Evolutionary conservation across 1,140 invertebrate species (phyloP).

Genomic region (Drosophila paulistorum): DNA sequence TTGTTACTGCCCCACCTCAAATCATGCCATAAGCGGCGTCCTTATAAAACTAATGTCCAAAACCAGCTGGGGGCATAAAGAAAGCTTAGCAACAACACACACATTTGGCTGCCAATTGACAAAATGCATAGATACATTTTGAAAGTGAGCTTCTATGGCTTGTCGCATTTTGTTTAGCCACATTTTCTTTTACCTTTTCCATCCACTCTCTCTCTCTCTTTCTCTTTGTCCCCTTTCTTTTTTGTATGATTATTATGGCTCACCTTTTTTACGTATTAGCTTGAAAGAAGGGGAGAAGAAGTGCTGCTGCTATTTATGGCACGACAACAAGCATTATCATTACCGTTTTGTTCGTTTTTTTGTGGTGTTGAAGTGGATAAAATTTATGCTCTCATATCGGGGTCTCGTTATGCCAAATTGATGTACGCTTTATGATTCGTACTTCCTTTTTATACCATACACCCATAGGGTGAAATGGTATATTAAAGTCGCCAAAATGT

Average conservation of each 20-base stretch:
- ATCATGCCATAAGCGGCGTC: slow-evolving; percentile 67
- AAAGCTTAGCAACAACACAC: slow-evolving; percentile 60
- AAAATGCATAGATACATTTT: slow-evolving; percentile 72
- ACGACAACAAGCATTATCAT: slow-evolving; percentile 74
- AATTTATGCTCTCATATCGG: slow-evolving; percentile 70
- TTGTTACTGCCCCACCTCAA: slow-evolving; percentile 37
- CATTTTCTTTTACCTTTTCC: slow-evolving; percentile 36
- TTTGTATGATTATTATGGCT: slow-evolving; percentile 43
- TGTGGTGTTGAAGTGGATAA: slow-evolving; percentile 73
- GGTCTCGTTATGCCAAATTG: slow-evolving; percentile 65
- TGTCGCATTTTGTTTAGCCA: slow-evolving; percentile 66
- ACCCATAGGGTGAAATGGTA: no score
- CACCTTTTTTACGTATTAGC: slow-evolving; percentile 37
- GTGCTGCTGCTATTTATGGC: slow-evolving; percentile 61
- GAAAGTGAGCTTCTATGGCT: slow-evolving; percentile 63
- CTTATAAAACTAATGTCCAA: slow-evolving; percentile 56
- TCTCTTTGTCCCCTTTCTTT: not conserved
- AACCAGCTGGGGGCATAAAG: slow-evolving; percentile 45
- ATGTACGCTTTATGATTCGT: slow-evolving; percentile 70
- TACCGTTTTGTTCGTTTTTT: slow-evolving; percentile 50
- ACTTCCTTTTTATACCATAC: slow-evolving; percentile 43
- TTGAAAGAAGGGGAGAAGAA: not conserved
- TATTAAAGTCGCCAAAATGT: no score
- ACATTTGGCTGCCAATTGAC: slow-evolving; percentile 61
- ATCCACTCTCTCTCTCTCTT: not conserved